These are phyloP conservation scores for Heterohyrax brucei DNA, from an alignment of 2,797 vertebrate species.

Conservation along the genomic window DNA sequence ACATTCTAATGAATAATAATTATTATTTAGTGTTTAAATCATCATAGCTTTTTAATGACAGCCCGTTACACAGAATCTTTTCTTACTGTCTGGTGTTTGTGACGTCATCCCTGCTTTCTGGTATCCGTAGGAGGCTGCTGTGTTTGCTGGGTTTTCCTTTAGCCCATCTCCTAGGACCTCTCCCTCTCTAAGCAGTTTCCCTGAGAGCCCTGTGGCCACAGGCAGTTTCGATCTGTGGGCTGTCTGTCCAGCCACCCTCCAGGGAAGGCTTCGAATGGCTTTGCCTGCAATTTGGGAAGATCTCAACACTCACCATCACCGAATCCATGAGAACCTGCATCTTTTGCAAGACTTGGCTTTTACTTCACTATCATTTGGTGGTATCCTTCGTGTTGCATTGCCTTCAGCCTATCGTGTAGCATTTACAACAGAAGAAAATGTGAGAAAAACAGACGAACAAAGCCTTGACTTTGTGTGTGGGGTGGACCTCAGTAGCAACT, in stretches of 20 bases:
- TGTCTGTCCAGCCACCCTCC: not conserved
- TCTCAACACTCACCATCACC: not conserved
- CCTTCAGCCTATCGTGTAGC: not conserved
- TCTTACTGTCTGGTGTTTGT: not conserved
- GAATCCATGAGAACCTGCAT: rapidly evolving
- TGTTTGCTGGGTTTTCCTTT: not conserved
- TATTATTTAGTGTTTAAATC: constrained; percentile 18
- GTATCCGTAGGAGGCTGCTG: not conserved
- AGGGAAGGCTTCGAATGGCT: not conserved
- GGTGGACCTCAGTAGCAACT: not conserved
- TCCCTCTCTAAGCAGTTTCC: not conserved
- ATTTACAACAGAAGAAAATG: not conserved
- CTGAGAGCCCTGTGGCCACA: too few species aligned
- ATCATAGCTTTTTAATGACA: not conserved
- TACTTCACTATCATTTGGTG: not conserved
- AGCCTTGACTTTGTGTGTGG: not conserved
- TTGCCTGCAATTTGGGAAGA: not conserved
- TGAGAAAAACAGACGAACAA: not conserved
- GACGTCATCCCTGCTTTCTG: not conserved
- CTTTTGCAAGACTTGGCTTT: not conserved
- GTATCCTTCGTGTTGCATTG: not conserved
- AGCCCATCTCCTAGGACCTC: rapidly evolving
- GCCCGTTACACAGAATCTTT: not conserved
- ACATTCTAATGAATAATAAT: not conserved
- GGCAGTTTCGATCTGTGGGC: not conserved